Evolutionary conservation across 2,888 invertebrate species (phyloP), one percentile per base, ranked within the genome.

Genomic region (Platycheirus albimanus): DNA sequence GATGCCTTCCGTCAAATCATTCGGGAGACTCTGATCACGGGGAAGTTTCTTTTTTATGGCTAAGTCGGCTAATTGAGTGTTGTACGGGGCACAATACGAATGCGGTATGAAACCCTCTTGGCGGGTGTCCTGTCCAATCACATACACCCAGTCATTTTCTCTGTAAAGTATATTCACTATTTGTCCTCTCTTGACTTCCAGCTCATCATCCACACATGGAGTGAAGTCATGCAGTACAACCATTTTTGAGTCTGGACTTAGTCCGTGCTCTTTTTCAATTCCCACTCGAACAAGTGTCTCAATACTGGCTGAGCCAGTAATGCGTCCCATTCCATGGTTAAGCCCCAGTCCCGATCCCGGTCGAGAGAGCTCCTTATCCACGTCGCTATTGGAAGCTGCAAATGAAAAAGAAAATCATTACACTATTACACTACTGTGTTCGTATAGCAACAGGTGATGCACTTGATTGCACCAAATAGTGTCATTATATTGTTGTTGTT

Each of bases 141-240:
- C 98, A 91, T 98, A 98, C 7, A 98, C 97, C 98, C 98, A 98
- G 91, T 98, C 98, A 89, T 98, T 98, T 90, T 98, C 98, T 86
- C 97, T 93, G 90, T 98, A 98, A 83, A 98, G 91, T 81, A 98
- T 95, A 91, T 97, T 97, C n/a, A 98, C 98, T 88, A 97, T 94
- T 93, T 96, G 97, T 63, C 98, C 98, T 63, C 98, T 93, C 91
- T 95, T 95, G 24, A 95, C 95, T 92, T 97, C 96, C 49, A 98
- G 92, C 89, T 98, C 98, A 91, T 98, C 98, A 89, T 98, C 97
- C 1, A 98, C 98, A 89, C 98, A 98, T 0, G 98, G 98, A 11
- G 96, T 96, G 89, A 98, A 98, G 90, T 98, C 98, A 90, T 98
- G 97, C 8, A 98, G 92, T 38, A 98, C 97, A 79, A 98, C 96